These are phyloP conservation scores for Phymorhynchus buccinoides DNA, from an alignment of 1,140 invertebrate genomes.

Conservation along the genomic window DNA sequence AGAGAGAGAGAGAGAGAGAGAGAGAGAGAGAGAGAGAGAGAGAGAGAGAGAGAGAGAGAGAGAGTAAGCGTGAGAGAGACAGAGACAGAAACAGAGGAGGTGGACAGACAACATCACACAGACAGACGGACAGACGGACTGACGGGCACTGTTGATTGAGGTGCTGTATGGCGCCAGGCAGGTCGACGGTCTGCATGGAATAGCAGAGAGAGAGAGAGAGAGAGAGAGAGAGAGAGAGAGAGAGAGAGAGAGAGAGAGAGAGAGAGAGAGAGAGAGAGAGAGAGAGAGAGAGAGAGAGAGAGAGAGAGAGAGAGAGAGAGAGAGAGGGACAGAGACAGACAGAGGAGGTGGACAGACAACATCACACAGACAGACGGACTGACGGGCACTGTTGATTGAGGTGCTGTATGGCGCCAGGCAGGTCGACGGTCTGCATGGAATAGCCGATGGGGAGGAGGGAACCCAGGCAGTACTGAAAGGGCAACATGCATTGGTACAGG, in stretches of 20 bases:
- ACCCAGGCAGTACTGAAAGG: constrained; percentile 33
- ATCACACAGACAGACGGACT: neutral
- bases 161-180: neutral
- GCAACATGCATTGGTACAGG: constrained; percentile 30
- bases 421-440: constrained; percentile 22
- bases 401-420: neutral
- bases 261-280: neutral
- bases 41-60: no score
- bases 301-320: no score
- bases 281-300: neutral
- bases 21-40: no score
- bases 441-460: constrained; percentile 27
- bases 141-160: no score
- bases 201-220: no score
- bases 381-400: constrained; percentile 13
- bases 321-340: neutral
- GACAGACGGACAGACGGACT: no score
- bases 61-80: no score
- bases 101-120: neutral
- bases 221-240: no score
- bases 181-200: constrained; percentile 22
- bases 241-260: neutral
- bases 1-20: no score
- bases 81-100: neutral
- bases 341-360: no score